Evolutionary conservation across 2,113 vertebrate species (phyloP).

Genomic region (Microtus richardsoni): DNA sequence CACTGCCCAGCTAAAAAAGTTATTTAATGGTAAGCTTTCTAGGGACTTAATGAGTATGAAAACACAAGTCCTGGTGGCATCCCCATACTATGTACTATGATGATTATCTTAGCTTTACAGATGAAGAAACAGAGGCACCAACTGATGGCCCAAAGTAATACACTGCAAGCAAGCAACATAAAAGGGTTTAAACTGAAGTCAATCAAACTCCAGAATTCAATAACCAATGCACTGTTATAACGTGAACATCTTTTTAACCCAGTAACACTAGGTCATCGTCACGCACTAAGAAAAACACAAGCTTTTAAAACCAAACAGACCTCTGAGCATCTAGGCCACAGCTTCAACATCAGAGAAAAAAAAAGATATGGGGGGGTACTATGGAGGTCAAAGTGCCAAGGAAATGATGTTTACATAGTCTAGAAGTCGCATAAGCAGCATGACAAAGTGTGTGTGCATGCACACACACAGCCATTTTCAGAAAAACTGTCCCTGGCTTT

Average conservation of each 20-base stretch:
- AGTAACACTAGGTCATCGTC: not conserved
- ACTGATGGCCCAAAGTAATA: not conserved
- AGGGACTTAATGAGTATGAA: not conserved
- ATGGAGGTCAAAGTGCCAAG: not conserved
- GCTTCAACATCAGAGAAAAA: not conserved
- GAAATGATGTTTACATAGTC: constrained; percentile 2
- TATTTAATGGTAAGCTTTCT: not conserved
- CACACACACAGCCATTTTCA: not conserved
- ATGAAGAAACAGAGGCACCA: constrained; percentile 24
- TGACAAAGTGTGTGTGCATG: not conserved
- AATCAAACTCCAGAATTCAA: not conserved
- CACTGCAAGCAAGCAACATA: not conserved
- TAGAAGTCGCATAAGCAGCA: not conserved
- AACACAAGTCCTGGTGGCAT: not conserved
- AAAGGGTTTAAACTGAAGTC: not conserved
- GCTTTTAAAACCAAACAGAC: constrained; percentile 22
- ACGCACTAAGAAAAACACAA: not conserved
- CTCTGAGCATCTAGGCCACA: not conserved
- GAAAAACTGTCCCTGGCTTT: not conserved
- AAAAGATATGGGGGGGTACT: not conserved
- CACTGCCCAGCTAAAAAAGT: not conserved
- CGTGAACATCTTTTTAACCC: not conserved
- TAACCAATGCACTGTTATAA: not conserved
- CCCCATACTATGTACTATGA: not conserved
- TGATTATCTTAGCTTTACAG: constrained; percentile 29